These are phyloP conservation scores for Microplitis demolitor DNA, from an alignment of 1,140 invertebrate genomes.

Conservation along the genomic window DNA sequence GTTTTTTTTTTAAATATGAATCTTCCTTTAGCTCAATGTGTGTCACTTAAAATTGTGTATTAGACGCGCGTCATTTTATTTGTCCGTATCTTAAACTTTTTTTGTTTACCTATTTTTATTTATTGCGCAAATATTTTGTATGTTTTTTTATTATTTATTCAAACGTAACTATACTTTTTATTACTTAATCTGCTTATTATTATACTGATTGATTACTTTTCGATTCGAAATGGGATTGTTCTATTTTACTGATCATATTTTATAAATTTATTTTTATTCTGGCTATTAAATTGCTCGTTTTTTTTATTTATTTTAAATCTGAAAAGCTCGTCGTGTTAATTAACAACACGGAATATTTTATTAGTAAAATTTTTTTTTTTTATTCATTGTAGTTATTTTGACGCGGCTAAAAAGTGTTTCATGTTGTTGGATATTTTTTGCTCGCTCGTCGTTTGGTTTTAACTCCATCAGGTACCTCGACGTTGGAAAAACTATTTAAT, in stretches of 20 bases:
- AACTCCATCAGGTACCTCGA: conserved; percentile 58
- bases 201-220: conserved; percentile 10
- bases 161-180: not conserved
- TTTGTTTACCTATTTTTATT: conserved; percentile 8
- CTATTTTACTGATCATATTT: not conserved
- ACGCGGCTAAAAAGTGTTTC: conserved; percentile 8
- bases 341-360: not conserved
- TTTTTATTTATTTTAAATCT: not conserved
- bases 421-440: conserved; percentile 16
- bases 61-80: not conserved
- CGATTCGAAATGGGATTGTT: conserved; percentile 5
- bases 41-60: not conserved
- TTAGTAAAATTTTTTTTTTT: not conserved
- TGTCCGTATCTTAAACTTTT: conserved; percentile 4
- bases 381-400: conserved; percentile 8
- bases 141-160: not conserved
- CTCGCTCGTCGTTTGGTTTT: conserved; percentile 38
- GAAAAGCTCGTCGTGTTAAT: conserved; percentile 15
- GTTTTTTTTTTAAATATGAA: not conserved
- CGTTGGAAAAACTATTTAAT: conserved; percentile 38
- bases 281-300: not conserved
- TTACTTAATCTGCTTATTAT: not conserved
- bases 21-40: not conserved
- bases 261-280: not conserved
- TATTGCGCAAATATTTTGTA: not conserved